Base-by-base conservation (phyloP, 2,888 invertebrate species). In the Trichopria drosophilae region DNA sequence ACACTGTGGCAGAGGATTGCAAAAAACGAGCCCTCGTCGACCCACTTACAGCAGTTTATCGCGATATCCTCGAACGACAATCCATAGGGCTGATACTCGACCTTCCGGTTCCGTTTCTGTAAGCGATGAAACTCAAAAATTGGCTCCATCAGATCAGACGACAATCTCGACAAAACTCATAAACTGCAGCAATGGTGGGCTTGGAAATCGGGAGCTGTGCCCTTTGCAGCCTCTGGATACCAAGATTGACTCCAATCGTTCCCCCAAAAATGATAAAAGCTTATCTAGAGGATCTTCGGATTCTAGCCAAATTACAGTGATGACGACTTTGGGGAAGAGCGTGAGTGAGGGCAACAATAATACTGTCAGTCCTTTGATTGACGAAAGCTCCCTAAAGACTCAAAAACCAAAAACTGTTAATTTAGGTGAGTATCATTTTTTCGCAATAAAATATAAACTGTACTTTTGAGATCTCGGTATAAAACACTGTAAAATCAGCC, bases 361-460 rank as follows among this genome's bases (percentile, higher is more conserved):
- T 28, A 51, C 51, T 10, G 44, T 55, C 12, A 50, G 51, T 2
- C 23, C 47, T 0, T 61, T 55, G 12, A 48, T 51, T 44, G 56
- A 63, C 66, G 76, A 61, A 69, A 77, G 58, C 65, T 75, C 66
- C 64, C 73, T 58, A 63, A 78, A 62, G 73, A 76, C 72, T 4
- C 64, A 64, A 10, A 59, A 49, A 28, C 60, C 65, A 4, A 69
- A 57, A 48, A 52, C 65, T 23, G 60, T 67, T 18, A 60, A 61
- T 23, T 51, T 70, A 18, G 70, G 71, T 67, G 50, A 60, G 58
- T 55, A n/a, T n/a, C n/a, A 26, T 22, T 26, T 16, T 29, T n/a
- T 2, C 15, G 34, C 5, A 6, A 10, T n/a, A 22, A 12, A 2
- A 12, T 32, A 19, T 15, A 10, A 43, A 6, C 22, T 37, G 18